Base-by-base conservation (phyloP, 1,140 invertebrate species). In the Galleria mellonella region DNA sequence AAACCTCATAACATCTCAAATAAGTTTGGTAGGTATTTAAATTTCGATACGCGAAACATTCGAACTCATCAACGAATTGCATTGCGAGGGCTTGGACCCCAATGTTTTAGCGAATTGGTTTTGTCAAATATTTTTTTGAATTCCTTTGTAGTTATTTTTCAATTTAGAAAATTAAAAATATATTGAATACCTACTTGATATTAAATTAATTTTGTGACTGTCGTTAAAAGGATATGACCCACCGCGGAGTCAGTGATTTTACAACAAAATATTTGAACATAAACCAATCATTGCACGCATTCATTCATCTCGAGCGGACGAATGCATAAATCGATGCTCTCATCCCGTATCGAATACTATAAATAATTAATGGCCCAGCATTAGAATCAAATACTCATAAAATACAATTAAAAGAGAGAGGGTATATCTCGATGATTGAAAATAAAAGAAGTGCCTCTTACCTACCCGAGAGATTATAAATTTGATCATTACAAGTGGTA, bases 361-460 rank as follows among this genome's bases (percentile, higher is more conserved):
- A 81, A 83, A 83, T 84, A 84, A 84, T 81, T 83, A 84, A 84
- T 84, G 74, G 76, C 60, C 68, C 69, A 51, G 70, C 76, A 85
- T 83, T 85, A 85, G 78, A 85, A 85, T 85, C 81, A 82, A 83
- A 83, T 83, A 83, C 78, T 82, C 81, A 82, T 83, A 83, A 84
- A 84, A 84, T 84, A 84, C 81, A 84, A 84, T 84, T 85, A 85
- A 83, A 81, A 81, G 74, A 81, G 78, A 85, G 74, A 82, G 71
- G 70, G 70, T 66, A 74, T 73, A 77, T 79, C 62, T 75, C 68
- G 62, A 50, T 55, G 70, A 72, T 71, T 67, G 51, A 83, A 82
- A 81, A 83, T 77, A 79, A 83, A 83, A 83, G 72, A 82, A 70
- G 44, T 60, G 55, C 51, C 54, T 70, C 71, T 79, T 85, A 85